These are phyloP conservation scores for Homarus americanus DNA, from an alignment of 1,140 invertebrate species.

Conservation along the genomic window DNA sequence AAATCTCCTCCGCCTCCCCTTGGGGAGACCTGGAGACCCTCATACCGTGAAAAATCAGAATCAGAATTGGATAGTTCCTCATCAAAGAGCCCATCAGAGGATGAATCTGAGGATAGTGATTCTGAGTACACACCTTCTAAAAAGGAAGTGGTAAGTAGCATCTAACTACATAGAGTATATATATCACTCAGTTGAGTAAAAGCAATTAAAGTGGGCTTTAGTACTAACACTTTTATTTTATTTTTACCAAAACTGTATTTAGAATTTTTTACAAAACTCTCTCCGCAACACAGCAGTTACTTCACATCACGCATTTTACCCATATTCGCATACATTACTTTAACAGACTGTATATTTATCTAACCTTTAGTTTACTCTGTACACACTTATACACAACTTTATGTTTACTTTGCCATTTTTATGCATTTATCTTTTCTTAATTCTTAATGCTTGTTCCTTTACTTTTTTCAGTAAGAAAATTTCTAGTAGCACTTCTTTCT, in stretches of 20 bases:
- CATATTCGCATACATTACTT: too few relatives aligned
- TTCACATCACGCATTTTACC: too few relatives aligned
- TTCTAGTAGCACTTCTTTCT: too few relatives aligned
- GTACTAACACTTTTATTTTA: background rate
- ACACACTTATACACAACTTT: too few relatives aligned
- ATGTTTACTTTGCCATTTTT: too few relatives aligned
- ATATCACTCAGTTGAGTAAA: background rate
- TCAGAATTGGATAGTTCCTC: background rate
- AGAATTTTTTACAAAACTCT: background rate
- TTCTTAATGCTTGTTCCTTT: too few relatives aligned
- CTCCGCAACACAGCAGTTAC: background rate
- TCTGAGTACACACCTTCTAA: constrained; percentile 41
- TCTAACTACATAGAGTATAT: background rate
- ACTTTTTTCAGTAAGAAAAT: too few relatives aligned
- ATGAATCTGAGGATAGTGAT: constrained; percentile 53
- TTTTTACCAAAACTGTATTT: background rate
- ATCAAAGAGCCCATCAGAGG: constrained; percentile 35
- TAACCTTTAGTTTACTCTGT: too few relatives aligned
- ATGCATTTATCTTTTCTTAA: too few relatives aligned
- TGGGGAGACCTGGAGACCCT: constrained; percentile 43
- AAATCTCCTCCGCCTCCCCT: constrained; percentile 65
- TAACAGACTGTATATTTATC: too few relatives aligned
- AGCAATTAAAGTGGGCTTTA: background rate
- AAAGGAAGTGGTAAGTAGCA: constrained; percentile 44
- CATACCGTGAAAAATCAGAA: constrained; percentile 23